Percentiles rank a stretch among this genome's conserved stretches.
phyloP scores from a whole-genome alignment of 2,113 vertebrate species.

The Tympanuchus pallidicinctus region DNA sequence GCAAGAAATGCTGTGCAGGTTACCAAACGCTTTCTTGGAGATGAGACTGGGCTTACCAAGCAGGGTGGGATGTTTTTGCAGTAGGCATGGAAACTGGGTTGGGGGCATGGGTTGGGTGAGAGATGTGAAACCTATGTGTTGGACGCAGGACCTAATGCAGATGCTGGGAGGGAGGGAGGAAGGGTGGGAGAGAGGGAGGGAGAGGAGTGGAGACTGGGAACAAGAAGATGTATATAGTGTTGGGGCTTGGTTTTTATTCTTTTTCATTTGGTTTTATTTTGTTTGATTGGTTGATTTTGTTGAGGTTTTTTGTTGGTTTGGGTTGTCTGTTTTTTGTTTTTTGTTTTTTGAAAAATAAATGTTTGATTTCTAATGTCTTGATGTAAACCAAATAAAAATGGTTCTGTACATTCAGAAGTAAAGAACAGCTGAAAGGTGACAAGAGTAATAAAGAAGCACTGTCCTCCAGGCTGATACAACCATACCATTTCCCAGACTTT shows the following conservation, averaged over 20 bases:
- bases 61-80: neutral
- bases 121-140: neutral
- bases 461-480: constrained; percentile 19
- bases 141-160: neutral
- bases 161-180: neutral
- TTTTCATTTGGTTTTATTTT: neutral
- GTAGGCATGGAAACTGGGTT: neutral
- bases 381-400: constrained; percentile 63
- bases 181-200: neutral
- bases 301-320: no score
- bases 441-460: constrained; percentile 41
- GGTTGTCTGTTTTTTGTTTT: neutral
- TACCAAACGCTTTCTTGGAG: constrained; percentile 21
- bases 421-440: constrained; percentile 54
- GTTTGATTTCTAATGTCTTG: constrained; percentile 62
- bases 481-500: constrained; percentile 25
- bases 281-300: no score
- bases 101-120: neutral
- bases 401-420: constrained; percentile 52
- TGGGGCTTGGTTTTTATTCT: constrained; percentile 24
- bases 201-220: neutral
- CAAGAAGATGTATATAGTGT: constrained; percentile 42
- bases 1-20: neutral
- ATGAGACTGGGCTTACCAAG: neutral
- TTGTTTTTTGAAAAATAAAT: neutral